phyloP scores from a whole-genome alignment of 2,888 invertebrate genomes.

The Agrotis clavis region DNA sequence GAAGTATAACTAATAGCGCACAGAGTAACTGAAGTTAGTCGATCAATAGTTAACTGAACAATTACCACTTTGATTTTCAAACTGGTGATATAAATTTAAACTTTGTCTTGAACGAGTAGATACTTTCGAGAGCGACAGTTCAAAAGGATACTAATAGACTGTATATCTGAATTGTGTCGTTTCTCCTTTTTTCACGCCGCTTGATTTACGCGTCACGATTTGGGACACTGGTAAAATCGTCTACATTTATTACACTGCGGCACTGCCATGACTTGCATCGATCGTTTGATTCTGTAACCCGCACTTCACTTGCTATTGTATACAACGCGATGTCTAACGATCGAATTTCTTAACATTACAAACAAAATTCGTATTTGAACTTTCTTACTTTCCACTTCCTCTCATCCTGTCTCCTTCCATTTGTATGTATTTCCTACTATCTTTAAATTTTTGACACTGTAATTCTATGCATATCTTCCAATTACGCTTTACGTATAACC shows the following conservation, averaged over 20 bases:
- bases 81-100: constrained; percentile 31
- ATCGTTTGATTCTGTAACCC: constrained; percentile 62
- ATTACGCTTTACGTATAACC: constrained; percentile 4
- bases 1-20: constrained; percentile 57
- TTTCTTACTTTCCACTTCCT: constrained; percentile 40
- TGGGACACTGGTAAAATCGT: constrained; percentile 90
- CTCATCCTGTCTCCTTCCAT: constrained; percentile 20
- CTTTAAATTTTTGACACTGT: constrained; percentile 19
- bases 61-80: constrained; percentile 34
- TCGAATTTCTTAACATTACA: constrained; percentile 52
- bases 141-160: constrained; percentile 76
- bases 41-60: neutral
- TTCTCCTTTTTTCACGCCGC: constrained; percentile 91
- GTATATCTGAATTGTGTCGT: constrained; percentile 89
- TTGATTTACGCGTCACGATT: constrained; percentile 89
- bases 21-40: constrained; percentile 25
- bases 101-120: constrained; percentile 30
- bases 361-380: constrained; percentile 44
- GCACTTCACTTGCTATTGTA: constrained; percentile 54
- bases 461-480: constrained; percentile 7
- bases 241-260: constrained; percentile 82
- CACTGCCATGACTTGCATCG: constrained; percentile 70
- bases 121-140: constrained; percentile 74
- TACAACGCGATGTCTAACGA: constrained; percentile 59
- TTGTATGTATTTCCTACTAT: constrained; percentile 35